Evolutionary conservation across 2,888 invertebrate species (phyloP), one percentile per base, ranked within the genome.

Genomic region (Pimpla rufipes): DNA sequence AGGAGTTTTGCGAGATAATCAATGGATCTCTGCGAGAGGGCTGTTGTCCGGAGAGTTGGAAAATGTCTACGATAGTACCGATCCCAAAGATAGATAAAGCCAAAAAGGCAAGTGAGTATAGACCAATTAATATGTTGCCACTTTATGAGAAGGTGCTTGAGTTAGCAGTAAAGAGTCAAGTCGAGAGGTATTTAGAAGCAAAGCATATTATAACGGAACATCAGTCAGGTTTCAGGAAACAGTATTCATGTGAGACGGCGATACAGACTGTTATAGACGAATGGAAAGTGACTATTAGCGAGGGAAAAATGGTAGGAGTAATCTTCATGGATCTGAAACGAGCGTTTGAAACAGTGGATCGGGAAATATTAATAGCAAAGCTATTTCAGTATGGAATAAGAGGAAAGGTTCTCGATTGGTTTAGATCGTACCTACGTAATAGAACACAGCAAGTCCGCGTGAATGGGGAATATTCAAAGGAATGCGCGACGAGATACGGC

Each of bases 261-360:
- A 50, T 85, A 37, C 71, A 81, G 35, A 70, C 21, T 0, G 68
- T 83, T 29, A 21, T 83, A 6, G 66, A 71, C 35, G 77, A 81
- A 55, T 85, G 83, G 81, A 84, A 83, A 71, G 0, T 57, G 7
- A 23, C 35, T 0, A 68, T 82, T 1, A 76, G 71, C n/a, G 73
- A 83, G n/a, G 50, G 78, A 11, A 75, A 79, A 62, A 11, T 81
- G 5, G 50, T 84, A 13, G 76, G 81, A 5, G 79, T 76, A 50
- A 66, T 84, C 0, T 84, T 84, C 23, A 66, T 84, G 35, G 83
- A 85, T 10, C 59, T 81, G 4, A 82, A 79, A 35, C n/a, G 83
- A 66, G 85, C 83, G n/a, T 85, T 85, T 37, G 85, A 84, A 55
- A 82, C 82, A 0, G 52, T 84, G 0, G 62, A 79, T 21, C 68